Conservation (phyloP, 2,888 invertebrate genomes). For the Dynastes hyllus region DNA sequence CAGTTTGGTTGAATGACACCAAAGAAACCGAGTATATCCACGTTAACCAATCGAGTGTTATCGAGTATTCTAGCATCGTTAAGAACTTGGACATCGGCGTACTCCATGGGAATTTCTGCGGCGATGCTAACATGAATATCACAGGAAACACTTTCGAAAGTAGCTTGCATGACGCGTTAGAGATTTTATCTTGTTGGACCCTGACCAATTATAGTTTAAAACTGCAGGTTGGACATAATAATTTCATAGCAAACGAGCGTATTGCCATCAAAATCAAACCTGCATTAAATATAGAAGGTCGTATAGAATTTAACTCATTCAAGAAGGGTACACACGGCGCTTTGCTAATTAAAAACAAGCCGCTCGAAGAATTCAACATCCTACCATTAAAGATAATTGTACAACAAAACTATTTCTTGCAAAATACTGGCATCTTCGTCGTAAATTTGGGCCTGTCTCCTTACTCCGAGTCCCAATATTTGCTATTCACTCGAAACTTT, state of each 20-base stretch:
- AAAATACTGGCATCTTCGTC: conserved; percentile 92
- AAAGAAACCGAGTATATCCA: conserved; percentile 83
- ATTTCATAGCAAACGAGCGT: conserved; percentile 84
- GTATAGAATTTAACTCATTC: conserved; percentile 93
- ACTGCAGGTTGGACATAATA: conserved; percentile 90
- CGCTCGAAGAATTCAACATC: conserved; percentile 85
- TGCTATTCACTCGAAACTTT: conserved; percentile 91
- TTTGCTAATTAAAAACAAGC: conserved; percentile 87
- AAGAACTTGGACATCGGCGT: conserved; percentile 92
- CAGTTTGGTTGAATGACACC: conserved; percentile 93
- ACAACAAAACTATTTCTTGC: conserved; percentile 91
- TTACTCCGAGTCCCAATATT: conserved; percentile 86
- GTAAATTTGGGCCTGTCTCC: conserved; percentile 91
- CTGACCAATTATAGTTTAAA: conserved; percentile 73
- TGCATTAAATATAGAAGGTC: conserved; percentile 84
- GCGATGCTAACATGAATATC: conserved; percentile 89
- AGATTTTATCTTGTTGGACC: conserved; percentile 89
- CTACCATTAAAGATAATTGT: conserved; percentile 82
- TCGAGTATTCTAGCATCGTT: conserved; percentile 90
- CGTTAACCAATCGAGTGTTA: conserved; percentile 88
- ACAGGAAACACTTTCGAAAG: conserved; percentile 92
- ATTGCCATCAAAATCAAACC: conserved; percentile 87
- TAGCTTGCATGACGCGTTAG: conserved; percentile 85
- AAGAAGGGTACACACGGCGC: conserved; percentile 87
- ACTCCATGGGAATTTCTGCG: conserved; percentile 94